A percentile compares a stretch with the other conserved stretches of the same genome.
These are phyloP conservation scores for Diachasma alloeum DNA, from an alignment of 1,140 invertebrate genomes.

Conservation along the genomic window DNA sequence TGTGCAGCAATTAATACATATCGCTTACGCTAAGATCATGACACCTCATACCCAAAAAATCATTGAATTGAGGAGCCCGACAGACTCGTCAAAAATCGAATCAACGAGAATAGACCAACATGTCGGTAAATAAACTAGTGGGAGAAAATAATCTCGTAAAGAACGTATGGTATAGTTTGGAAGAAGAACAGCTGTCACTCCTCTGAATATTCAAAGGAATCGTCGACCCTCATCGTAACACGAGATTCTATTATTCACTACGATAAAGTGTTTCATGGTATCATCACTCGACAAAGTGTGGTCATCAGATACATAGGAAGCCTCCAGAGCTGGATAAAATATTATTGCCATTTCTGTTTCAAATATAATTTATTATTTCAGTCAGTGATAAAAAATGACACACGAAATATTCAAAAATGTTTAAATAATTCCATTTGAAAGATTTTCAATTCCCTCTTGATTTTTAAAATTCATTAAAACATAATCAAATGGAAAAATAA, in stretches of 20 bases:
- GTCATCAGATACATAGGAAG: neutral
- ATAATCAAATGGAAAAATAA: too few species aligned
- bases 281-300: neutral
- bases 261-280: neutral
- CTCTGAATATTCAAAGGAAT: neutral
- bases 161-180: neutral
- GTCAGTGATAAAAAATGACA: too few species aligned
- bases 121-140: too few species aligned
- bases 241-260: neutral
- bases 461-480: too few species aligned
- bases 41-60: neutral
- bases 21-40: too few species aligned
- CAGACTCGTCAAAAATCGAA: conserved; percentile 6
- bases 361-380: neutral
- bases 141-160: neutral
- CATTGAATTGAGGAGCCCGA: conserved; percentile 30
- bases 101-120: neutral
- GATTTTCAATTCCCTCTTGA: too few species aligned
- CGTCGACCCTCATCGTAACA: neutral
- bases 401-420: too few species aligned
- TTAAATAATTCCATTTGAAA: too few species aligned
- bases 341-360: too few species aligned
- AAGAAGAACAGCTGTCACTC: conserved; percentile 1
- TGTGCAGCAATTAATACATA: neutral
- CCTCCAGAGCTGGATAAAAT: neutral